Evolutionary conservation across 1,140 invertebrate species (phyloP).

Genomic region (Caerostris extrusa): DNA sequence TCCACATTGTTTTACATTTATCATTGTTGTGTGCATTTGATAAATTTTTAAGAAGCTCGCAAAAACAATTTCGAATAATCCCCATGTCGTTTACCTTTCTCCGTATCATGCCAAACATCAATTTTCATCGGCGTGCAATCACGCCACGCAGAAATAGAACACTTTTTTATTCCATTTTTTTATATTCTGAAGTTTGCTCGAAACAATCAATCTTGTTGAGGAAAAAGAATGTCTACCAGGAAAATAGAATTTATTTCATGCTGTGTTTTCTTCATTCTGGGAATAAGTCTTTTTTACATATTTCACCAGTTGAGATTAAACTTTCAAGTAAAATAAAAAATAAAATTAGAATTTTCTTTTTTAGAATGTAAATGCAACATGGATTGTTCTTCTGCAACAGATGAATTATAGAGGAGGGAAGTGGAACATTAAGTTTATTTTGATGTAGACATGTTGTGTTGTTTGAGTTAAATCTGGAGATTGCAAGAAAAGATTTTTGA

Average conservation of each 20-base stretch:
- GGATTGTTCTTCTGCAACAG: background rate
- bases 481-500: background rate
- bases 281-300: background rate
- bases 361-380: background rate
- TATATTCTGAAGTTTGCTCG: too few relatives aligned
- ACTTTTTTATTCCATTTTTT: background rate
- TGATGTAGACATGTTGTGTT: background rate
- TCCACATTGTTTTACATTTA: background rate
- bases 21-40: background rate
- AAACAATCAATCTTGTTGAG: background rate
- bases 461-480: background rate
- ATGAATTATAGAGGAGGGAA: background rate
- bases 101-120: background rate
- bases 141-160: background rate
- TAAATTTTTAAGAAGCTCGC: background rate
- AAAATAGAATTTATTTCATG: constrained; percentile 7
- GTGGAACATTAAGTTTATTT: background rate
- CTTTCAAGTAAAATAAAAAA: background rate
- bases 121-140: constrained; percentile 6
- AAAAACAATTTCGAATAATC: background rate
- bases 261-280: background rate
- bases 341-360: background rate
- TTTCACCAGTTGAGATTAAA: background rate
- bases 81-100: background rate
- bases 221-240: background rate